phyloP scores from a whole-genome alignment of 1,140 invertebrate species.

The Papilio glaucus region DNA sequence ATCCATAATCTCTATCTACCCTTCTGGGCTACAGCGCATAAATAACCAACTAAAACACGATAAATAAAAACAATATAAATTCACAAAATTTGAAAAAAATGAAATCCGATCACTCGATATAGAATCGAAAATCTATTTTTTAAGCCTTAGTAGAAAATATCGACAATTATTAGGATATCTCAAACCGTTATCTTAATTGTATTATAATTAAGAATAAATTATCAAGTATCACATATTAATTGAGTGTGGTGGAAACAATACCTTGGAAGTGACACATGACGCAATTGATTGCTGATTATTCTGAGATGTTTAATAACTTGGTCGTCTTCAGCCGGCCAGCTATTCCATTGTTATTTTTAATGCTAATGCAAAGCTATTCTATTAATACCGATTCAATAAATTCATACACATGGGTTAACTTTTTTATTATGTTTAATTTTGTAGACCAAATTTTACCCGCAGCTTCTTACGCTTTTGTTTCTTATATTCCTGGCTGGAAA shows the following conservation, averaged over 20 bases:
- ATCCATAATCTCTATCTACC: no score
- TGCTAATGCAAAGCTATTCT: not conserved
- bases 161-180: not conserved
- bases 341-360: constrained; percentile 23
- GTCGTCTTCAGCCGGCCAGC: constrained; percentile 1
- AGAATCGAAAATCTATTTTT: not conserved
- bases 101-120: no score
- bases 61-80: no score
- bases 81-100: no score
- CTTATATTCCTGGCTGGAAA: no score
- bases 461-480: no score
- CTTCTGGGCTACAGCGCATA: no score
- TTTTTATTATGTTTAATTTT: not conserved
- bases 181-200: constrained; percentile 2
- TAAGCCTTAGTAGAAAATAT: not conserved
- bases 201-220: constrained; percentile 6
- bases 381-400: not conserved
- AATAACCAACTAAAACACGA: no score
- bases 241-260: not conserved
- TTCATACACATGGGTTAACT: not conserved
- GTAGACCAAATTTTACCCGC: no score
- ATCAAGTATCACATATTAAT: not conserved
- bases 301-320: constrained; percentile 30
- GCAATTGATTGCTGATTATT: constrained; percentile 23
- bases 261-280: not conserved